Percentiles rank a stretch among this genome's conserved stretches.
These are phyloP conservation scores for Lepilemur septentrionalis DNA, from an alignment of 2,797 vertebrate genomes.

Conservation along the genomic window DNA sequence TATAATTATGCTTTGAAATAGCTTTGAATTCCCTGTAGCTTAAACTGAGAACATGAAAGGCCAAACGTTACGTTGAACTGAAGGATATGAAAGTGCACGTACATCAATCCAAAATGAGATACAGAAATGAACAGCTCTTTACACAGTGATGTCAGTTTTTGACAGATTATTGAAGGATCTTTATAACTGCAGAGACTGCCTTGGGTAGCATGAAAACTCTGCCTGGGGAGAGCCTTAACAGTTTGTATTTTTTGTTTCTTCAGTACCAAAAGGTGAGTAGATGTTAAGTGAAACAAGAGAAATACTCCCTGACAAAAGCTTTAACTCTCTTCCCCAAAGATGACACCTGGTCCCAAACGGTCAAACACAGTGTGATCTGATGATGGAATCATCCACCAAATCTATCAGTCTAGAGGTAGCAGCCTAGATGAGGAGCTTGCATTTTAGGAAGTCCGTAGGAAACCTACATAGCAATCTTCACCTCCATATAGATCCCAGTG, in stretches of 20 bases:
- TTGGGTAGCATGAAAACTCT: constrained; percentile 59
- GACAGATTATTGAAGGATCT: constrained; percentile 83
- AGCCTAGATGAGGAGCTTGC: constrained; percentile 32
- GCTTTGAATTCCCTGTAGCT: constrained; percentile 85
- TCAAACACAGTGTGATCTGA: constrained; percentile 46
- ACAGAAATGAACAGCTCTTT: constrained; percentile 79
- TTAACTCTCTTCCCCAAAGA: constrained; percentile 64
- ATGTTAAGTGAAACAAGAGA: constrained; percentile 74
- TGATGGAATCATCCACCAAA: constrained; percentile 64
- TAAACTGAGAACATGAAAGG: constrained; percentile 87
- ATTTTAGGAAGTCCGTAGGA: constrained; percentile 64
- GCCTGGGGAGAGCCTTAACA: constrained; percentile 72
- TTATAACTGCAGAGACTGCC: constrained; percentile 62
- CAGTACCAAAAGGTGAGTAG: constrained; percentile 75
- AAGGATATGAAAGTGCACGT: constrained; percentile 81
- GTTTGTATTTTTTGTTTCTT: constrained; percentile 72
- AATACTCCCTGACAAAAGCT: constrained; percentile 53
- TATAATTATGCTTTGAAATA: constrained; percentile 89
- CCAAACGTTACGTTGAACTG: constrained; percentile 84
- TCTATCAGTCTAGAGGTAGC: constrained; percentile 65
- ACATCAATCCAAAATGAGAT: constrained; percentile 84
- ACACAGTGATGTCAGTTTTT: constrained; percentile 73
- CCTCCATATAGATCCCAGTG: constrained; percentile 52
- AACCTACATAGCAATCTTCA: constrained; percentile 51
- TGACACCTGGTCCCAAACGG: constrained; percentile 63